Conservation (phyloP, 1,140 invertebrate genomes). For the Cephus cinctus region DNA sequence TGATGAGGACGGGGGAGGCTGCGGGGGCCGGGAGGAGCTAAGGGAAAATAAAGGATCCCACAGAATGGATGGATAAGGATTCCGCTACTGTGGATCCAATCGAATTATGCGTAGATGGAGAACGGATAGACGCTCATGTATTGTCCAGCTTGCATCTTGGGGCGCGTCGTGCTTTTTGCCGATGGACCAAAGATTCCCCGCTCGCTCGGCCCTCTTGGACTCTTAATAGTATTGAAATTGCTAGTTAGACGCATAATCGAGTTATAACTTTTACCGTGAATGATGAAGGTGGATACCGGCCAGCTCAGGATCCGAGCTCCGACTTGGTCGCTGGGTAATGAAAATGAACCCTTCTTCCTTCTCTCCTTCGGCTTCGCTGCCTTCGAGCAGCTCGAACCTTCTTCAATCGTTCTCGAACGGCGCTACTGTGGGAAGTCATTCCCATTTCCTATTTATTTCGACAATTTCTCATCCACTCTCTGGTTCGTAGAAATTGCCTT, state of each 20-base stretch:
- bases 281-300: conserved; percentile 36
- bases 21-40: no score
- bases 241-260: conserved; percentile 50
- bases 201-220: conserved; percentile 19
- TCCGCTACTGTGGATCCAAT: conserved; percentile 35
- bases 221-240: conserved; percentile 52
- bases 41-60: no score
- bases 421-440: conserved; percentile 23
- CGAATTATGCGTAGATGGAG: conserved; percentile 29
- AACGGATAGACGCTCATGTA: conserved; percentile 23
- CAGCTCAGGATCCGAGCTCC: neutral
- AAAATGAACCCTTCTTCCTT: conserved; percentile 15
- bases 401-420: neutral
- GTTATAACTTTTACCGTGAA: conserved; percentile 46
- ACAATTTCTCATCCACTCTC: no score
- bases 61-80: no score
- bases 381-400: neutral
- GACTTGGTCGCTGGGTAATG: conserved; percentile 13
- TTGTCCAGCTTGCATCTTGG: no score
- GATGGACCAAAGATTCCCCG: conserved; percentile 25
- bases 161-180: conserved; percentile 16
- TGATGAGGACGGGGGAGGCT: no score
- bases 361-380: neutral
- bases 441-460: no score
- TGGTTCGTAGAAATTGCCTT: no score